Conservation (phyloP, 2,797 vertebrate genomes). For the Neosilurus mollespiculum region DNA sequence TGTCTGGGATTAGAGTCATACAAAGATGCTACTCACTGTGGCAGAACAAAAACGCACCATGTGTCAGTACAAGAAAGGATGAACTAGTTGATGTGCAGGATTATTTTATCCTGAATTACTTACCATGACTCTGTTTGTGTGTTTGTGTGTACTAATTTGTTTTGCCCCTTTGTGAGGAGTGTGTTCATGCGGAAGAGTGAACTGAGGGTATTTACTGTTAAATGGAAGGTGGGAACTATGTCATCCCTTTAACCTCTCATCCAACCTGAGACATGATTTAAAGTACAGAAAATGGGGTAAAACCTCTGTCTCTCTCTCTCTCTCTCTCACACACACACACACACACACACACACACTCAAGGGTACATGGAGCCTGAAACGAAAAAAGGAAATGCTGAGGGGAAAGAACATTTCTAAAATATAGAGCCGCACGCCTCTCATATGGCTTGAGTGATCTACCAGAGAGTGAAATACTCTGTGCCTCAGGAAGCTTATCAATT, state of each 20-base stretch:
- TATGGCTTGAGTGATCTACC: slow-evolving; percentile 50
- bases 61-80: background rate
- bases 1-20: slow-evolving; percentile 65
- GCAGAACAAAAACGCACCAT: slow-evolving; percentile 1
- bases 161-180: slow-evolving; percentile 20
- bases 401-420: slow-evolving; percentile 33
- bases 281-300: slow-evolving; percentile 60
- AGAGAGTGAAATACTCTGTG: slow-evolving; percentile 50
- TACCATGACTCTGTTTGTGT: slow-evolving; percentile 30
- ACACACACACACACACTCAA: slow-evolving; percentile 35
- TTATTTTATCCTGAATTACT: slow-evolving; percentile 26
- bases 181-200: slow-evolving; percentile 52
- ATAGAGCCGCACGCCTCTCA: slow-evolving; percentile 38
- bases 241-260: slow-evolving; percentile 67
- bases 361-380: slow-evolving; percentile 20
- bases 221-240: slow-evolving; percentile 48
- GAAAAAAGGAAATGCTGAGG: slow-evolving; percentile 22
- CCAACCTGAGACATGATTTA: slow-evolving; percentile 53
- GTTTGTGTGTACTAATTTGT: slow-evolving; percentile 35
- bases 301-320: slow-evolving; percentile 49
- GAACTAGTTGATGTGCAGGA: background rate
- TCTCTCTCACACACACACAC: slow-evolving; percentile 36
- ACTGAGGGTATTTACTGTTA: slow-evolving; percentile 52
- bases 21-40: background rate
- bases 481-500: slow-evolving; percentile 59